Evolutionary conservation across 2,888 invertebrate species (phyloP), one percentile per base, ranked within the genome.

Genomic region (Acheta domesticus): DNA sequence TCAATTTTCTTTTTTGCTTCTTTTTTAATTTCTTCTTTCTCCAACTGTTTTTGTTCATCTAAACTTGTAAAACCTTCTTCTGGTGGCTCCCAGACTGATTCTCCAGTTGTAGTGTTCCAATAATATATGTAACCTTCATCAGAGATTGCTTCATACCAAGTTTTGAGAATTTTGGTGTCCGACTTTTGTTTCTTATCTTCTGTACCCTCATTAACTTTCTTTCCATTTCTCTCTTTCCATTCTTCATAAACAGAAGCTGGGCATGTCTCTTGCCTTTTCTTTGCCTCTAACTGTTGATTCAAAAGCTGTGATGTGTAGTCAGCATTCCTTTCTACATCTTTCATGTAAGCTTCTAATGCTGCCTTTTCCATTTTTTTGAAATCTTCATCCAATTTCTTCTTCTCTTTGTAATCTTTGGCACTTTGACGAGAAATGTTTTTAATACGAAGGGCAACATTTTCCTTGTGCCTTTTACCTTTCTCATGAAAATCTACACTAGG

Each of bases 401-500:
- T 91, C 83, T 93, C 92, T 84, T 94, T 93, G 81, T 93, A 93
- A 79, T 95, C 92, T 84, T 94, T 93, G 11, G 92, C 90, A 85
- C 95, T 95, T 84, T 93, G 94, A 85, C 94, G 95, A 81, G 93
- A 92, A 82, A 97, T 95, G 83, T 93, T 93, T 82, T 93, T 92
- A 82, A 98, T 91, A 82, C 93, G 92, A 85, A 94, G 94, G 80
- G 93, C 92, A 49, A 98, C 96, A 91, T 94, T 96, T 86, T 95
- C 94, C 86, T 97, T 94, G 87, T 98, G 98, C 49, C 94, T 89
- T 85, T 95, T 94, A 11, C 98, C 98, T 88, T 93, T 93, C 87
- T 98, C 98, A 86, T 98, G 98, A 85, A 97, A 97, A 82, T 96
- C 94, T 84, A 97, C 91, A 85, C 97, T 98, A 96, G 97, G 95